phyloP scores from a whole-genome alignment of 2,113 vertebrate genomes.

The Apteryx mantelli region DNA sequence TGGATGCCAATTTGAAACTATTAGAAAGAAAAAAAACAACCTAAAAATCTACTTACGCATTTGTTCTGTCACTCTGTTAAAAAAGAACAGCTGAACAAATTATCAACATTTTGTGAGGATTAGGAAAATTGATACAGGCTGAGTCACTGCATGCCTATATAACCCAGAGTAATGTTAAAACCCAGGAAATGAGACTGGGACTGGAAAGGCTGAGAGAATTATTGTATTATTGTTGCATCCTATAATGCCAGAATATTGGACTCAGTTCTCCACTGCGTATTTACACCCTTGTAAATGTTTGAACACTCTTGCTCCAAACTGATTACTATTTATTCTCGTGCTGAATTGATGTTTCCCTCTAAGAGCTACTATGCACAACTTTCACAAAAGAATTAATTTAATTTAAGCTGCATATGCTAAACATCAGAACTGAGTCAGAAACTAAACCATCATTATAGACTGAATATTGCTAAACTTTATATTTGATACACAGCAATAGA shows the following conservation, averaged over 20 bases:
- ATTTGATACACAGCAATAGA: background rate
- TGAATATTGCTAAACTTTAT: background rate
- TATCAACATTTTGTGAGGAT: constrained; percentile 68
- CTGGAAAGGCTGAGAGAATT: constrained; percentile 68
- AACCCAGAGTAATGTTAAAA: constrained; percentile 48
- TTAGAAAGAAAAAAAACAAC: background rate
- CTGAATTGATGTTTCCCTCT: background rate
- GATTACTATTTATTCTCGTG: background rate
- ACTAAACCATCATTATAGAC: background rate
- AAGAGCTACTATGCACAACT: background rate
- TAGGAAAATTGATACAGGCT: constrained; percentile 72
- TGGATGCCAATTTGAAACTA: constrained; percentile 2
- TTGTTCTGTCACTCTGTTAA: constrained; percentile 64
- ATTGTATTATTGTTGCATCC: constrained; percentile 46
- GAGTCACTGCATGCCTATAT: constrained; percentile 57
- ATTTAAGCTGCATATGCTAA: background rate
- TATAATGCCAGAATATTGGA: background rate
- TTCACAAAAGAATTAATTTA: background rate
- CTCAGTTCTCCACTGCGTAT: background rate
- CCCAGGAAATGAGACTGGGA: constrained; percentile 61
- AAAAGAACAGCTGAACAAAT: constrained; percentile 76
- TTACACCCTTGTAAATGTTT: background rate
- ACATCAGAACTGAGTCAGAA: background rate
- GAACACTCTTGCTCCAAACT: background rate
- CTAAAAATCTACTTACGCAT: background rate